These are phyloP conservation scores for Drymonia ruficornis DNA, from an alignment of 2,888 invertebrate species.

Conservation along the genomic window DNA sequence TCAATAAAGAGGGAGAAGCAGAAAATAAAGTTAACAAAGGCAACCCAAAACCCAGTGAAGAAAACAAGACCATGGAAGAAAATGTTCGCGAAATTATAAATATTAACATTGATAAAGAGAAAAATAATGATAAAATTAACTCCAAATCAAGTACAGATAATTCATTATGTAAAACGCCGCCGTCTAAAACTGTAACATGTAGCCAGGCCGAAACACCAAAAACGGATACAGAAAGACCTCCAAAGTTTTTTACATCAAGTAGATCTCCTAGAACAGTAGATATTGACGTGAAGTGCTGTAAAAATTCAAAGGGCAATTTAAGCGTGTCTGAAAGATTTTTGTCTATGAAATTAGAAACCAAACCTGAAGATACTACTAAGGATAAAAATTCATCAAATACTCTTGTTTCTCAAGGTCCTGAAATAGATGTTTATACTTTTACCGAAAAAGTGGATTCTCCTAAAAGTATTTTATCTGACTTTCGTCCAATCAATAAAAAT, in stretches of 20 bases:
- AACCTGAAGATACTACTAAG: conserved; percentile 61
- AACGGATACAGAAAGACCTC: conserved; percentile 72
- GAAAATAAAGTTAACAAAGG: conserved; percentile 27
- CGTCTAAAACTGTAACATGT: conserved; percentile 31
- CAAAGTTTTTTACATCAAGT: conserved; percentile 76
- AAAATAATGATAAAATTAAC: conserved; percentile 35
- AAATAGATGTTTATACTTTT: conserved; percentile 79
- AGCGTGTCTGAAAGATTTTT: conserved; percentile 75
- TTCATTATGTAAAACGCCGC: conserved; percentile 23
- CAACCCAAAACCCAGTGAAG: conserved; percentile 20
- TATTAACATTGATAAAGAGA: conserved; percentile 24
- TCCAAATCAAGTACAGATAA: conserved; percentile 26
- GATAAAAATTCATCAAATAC: conserved; percentile 64
- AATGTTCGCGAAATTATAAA: conserved; percentile 18
- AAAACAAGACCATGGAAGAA: conserved; percentile 16
- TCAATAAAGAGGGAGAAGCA: conserved; percentile 31
- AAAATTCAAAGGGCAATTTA: conserved; percentile 77
- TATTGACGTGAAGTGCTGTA: conserved; percentile 77
- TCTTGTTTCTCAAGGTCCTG: conserved; percentile 72
- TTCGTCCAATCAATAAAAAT: conserved; percentile 71
- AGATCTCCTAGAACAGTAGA: conserved; percentile 75
- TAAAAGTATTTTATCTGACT: conserved; percentile 76
- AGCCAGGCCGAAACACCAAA: conserved; percentile 60
- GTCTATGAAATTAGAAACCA: conserved; percentile 71
- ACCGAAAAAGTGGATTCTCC: conserved; percentile 80